Evolutionary conservation across 2,113 vertebrate species (phyloP).

Genomic region (Mirounga angustirostris): DNA sequence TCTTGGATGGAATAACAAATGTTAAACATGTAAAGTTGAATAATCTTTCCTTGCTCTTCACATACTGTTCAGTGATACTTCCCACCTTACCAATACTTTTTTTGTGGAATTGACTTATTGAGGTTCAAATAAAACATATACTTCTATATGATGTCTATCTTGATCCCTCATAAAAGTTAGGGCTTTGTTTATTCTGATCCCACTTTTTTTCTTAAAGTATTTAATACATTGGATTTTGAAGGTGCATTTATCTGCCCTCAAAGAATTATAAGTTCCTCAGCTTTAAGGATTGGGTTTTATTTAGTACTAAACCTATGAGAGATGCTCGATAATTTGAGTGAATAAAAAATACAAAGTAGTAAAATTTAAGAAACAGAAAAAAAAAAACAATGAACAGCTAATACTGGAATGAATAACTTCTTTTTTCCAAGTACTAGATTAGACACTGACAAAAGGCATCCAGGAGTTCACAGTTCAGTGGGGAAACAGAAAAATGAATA

Average conservation of each 20-base stretch:
- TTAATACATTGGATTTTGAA: not conserved
- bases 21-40: not conserved
- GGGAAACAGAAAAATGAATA: not conserved
- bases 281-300: not conserved
- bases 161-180: not conserved
- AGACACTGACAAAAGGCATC: not conserved
- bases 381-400: not conserved
- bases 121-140: not conserved
- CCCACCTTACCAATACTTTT: not conserved
- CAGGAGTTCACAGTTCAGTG: not conserved
- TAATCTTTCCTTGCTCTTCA: not conserved
- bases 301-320: not conserved
- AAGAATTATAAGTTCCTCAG: not conserved
- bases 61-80: not conserved
- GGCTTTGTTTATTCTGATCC: not conserved
- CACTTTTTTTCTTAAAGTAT: not conserved
- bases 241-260: not conserved
- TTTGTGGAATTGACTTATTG: not conserved
- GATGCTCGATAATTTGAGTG: not conserved
- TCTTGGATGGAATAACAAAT: not conserved
- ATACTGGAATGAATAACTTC: not conserved
- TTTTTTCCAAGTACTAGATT: not conserved
- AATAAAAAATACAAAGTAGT: constrained; percentile 24
- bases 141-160: not conserved
- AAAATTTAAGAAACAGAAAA: not conserved